Evolutionary conservation across 2,888 invertebrate species (phyloP).

Genomic region (Steromphala cineraria): DNA sequence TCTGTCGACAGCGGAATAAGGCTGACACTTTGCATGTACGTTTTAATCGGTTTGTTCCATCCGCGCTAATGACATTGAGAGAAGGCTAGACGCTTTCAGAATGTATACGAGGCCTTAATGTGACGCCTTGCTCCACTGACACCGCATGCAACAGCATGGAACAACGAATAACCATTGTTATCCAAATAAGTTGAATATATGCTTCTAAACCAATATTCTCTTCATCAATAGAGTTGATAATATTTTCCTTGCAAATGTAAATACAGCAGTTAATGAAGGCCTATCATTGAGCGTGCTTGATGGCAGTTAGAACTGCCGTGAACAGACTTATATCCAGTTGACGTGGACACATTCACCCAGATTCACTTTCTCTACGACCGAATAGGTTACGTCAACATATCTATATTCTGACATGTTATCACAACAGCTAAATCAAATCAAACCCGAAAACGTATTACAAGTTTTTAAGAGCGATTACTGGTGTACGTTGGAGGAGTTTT

Average conservation of each 20-base stretch:
- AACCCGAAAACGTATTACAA: neutral
- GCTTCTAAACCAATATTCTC: constrained; percentile 1
- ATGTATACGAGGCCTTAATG: neutral
- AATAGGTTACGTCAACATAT: neutral
- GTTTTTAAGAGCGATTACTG: neutral
- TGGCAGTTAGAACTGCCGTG: too few relatives aligned
- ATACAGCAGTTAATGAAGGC: neutral
- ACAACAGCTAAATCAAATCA: neutral
- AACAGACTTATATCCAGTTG: too few relatives aligned
- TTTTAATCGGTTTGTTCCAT: neutral
- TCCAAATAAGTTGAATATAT: constrained; percentile 2
- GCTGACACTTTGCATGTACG: too few relatives aligned
- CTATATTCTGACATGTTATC: neutral
- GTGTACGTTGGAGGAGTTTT: neutral
- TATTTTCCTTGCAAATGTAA: constrained; percentile 2
- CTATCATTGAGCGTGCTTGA: neutral
- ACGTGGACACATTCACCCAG: too few relatives aligned
- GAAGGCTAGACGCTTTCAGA: neutral
- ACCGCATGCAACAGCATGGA: neutral
- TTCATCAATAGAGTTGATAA: neutral
- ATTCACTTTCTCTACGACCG: neutral
- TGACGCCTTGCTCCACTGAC: neutral
- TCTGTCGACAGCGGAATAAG: too few relatives aligned
- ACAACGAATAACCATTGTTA: neutral
- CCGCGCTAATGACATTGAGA: neutral